Evolutionary conservation across 1,140 invertebrate species (phyloP), one percentile per base, ranked within the genome.

Genomic region (Rhagoletis pomonella): DNA sequence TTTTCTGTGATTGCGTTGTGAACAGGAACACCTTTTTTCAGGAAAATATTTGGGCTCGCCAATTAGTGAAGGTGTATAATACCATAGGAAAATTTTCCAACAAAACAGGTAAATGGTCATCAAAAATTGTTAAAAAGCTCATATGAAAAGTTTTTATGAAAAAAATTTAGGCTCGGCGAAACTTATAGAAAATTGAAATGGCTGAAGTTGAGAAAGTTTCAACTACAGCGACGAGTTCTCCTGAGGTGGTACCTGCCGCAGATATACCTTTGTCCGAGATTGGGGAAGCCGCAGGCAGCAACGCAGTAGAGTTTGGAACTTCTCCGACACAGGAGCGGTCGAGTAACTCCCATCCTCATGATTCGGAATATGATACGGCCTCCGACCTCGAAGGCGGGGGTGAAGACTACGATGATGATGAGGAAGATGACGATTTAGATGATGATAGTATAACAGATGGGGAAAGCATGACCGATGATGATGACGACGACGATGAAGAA

Each of bases 401-500:
- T 19, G 91, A 93, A 47, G 89, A 92, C 60, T 89, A 90, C 12
- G 90, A 90, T 19, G 85, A 88, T 65, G 89, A 90, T 17, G 89
- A 89, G 60, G 89, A 67, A 93, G 91, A 93, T 92, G 93, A 85
- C 90, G 94, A 93, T 1, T 90, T 90, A 59, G 88, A 88, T 55
- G 88, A 89, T 12, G 87, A 87, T 14, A 81, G 73, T 81, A 55
- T 81, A n/a, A 55, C 73, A 5, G 87, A 88, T 81, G 77, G 60
- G 19, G 90, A 90, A 39, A 88, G 87, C 10, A 89, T 89, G 65
- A 87, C 89, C 50, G 91, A 90, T 55, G 90, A 86, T 12, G 94
- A 93, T 58, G 94, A 94, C 67, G 94, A 94, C 77, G 94, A 94
- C 14, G 94, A 94, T 88, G 93, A 94, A 67, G 93, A 93, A 73